A percentile compares a stretch with the other conserved stretches of the same genome.
Conservation (phyloP, 2,797 vertebrate species). For the Syncerus caffer region DNA sequence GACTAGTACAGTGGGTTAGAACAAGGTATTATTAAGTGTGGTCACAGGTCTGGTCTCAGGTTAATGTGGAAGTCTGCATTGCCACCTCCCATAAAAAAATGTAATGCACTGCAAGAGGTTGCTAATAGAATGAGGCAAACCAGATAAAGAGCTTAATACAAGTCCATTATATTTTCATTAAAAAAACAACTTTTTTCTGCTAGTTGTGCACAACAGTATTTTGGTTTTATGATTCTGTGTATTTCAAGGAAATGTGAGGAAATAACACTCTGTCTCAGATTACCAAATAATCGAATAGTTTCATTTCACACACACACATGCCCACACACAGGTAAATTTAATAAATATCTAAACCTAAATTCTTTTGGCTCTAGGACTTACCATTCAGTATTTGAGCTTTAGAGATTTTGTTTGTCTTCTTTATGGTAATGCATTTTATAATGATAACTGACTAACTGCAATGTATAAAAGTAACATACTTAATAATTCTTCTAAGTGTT, state of each 20-base stretch:
- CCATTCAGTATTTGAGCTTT: background rate
- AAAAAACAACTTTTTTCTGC: background rate
- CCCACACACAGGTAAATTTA: background rate
- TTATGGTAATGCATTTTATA: background rate
- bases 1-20: background rate
- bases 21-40: conserved; percentile 6
- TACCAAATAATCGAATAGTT: background rate
- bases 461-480: background rate
- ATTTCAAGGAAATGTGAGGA: background rate
- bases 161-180: background rate
- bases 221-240: background rate
- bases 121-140: background rate
- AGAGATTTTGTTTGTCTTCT: background rate
- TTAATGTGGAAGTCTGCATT: background rate
- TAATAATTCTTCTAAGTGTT: background rate
- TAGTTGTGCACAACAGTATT: background rate
- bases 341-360: background rate
- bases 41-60: background rate
- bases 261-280: background rate
- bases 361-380: background rate
- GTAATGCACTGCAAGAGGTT: background rate
- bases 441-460: background rate
- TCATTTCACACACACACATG: background rate
- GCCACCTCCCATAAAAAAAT: background rate
- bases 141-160: background rate